Conservation (phyloP, 2,113 vertebrate species). For the Podocnemis expansa region DNA sequence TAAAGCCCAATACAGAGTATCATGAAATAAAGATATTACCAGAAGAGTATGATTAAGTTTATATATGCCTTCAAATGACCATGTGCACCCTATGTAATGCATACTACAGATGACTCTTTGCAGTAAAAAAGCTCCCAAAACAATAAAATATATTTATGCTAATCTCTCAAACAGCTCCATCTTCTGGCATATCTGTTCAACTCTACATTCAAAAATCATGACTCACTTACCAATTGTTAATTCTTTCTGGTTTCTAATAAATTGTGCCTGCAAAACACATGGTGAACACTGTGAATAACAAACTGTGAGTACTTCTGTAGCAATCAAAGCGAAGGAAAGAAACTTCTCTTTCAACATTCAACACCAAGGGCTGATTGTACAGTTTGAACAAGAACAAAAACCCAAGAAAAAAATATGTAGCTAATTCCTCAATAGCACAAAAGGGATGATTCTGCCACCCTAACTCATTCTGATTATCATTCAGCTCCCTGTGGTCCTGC, state of each 20-base stretch:
- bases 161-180: constrained; percentile 73
- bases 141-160: not conserved
- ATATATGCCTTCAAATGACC: not conserved
- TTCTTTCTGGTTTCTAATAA: not conserved
- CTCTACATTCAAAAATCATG: not conserved
- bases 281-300: not conserved
- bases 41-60: not conserved
- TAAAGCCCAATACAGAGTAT: not conserved
- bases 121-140: not conserved
- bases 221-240: not conserved
- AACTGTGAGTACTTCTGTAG: not conserved
- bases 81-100: not conserved
- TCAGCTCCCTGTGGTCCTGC: not conserved
- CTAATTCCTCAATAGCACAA: not conserved
- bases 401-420: not conserved
- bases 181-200: constrained; percentile 60
- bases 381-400: not conserved
- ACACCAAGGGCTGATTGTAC: not conserved
- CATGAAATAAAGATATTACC: not conserved
- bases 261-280: not conserved
- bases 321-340: not conserved
- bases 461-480: not conserved
- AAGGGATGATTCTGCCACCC: not conserved
- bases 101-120: not conserved
- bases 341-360: not conserved